A percentile compares a stretch with the other conserved stretches of the same genome.
Evolutionary conservation across 2,113 vertebrate species (phyloP).

Genomic region (Urocolius indicus): DNA sequence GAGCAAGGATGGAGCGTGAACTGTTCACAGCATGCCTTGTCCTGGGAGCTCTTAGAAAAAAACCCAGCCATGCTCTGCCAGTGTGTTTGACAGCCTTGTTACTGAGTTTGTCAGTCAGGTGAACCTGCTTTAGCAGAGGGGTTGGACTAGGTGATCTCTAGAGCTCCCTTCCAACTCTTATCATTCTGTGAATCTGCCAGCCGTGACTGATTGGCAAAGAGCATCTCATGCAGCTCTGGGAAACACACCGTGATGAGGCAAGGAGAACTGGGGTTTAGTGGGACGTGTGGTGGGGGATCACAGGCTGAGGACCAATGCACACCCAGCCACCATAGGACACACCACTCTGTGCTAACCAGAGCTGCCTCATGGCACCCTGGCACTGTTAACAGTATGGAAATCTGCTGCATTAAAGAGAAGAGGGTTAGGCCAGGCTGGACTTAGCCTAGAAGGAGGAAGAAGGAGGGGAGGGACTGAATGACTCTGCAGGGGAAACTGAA

Average conservation of each 20-base stretch:
- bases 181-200: background rate
- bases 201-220: background rate
- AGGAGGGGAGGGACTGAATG: background rate
- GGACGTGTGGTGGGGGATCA: background rate
- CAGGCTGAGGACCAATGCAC: background rate
- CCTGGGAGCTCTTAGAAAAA: background rate
- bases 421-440: background rate
- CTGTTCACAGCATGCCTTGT: background rate
- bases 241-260: background rate
- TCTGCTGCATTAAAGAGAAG: background rate
- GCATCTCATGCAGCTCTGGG: background rate
- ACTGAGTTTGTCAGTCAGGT: background rate
- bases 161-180: too few relatives aligned
- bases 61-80: background rate
- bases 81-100: background rate
- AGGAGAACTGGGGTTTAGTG: background rate
- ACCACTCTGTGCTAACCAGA: background rate
- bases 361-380: background rate
- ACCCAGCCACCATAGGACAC: background rate
- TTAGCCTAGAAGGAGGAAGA: background rate
- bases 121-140: too few relatives aligned
- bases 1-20: background rate
- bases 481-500: background rate
- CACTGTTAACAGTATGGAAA: background rate
- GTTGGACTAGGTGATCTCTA: too few relatives aligned